Evolutionary conservation across 1,140 invertebrate genomes (phyloP).

Genomic region (Pseudomyrmex sp.): DNA sequence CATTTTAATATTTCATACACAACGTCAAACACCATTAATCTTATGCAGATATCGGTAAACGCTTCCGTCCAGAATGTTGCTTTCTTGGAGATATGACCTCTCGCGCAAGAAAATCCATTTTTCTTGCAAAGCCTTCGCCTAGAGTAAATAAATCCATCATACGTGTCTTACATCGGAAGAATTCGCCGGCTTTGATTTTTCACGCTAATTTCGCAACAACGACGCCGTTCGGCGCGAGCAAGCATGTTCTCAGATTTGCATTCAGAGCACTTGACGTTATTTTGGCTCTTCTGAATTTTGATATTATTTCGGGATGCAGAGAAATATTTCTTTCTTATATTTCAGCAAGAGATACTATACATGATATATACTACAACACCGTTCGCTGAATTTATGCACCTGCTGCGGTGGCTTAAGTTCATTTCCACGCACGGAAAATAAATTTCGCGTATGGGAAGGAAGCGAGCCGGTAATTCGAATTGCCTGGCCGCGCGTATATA

Average conservation of each 20-base stretch:
- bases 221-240: background rate
- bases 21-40: slow-evolving; percentile 41
- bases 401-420: no score
- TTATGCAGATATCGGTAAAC: slow-evolving; percentile 51
- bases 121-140: slow-evolving; percentile 34
- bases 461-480: slow-evolving; percentile 30
- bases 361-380: no score
- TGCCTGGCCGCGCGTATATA: background rate
- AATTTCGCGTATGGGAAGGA: background rate
- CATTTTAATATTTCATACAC: slow-evolving; percentile 51
- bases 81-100: slow-evolving; percentile 36
- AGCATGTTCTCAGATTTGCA: no score
- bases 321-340: no score
- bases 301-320: no score
- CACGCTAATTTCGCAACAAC: background rate
- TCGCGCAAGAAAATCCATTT: slow-evolving; percentile 43
- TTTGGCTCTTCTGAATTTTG: no score
- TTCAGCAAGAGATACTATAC: no score
- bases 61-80: slow-evolving; percentile 47
- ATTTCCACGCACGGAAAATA: no score
- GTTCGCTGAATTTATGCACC: no score
- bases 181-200: slow-evolving; percentile 31
- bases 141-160: slow-evolving; percentile 50
- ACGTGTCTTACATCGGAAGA: background rate
- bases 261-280: no score